phyloP scores from a whole-genome alignment of 2,113 vertebrate genomes.

The Furnarius figulus region DNA sequence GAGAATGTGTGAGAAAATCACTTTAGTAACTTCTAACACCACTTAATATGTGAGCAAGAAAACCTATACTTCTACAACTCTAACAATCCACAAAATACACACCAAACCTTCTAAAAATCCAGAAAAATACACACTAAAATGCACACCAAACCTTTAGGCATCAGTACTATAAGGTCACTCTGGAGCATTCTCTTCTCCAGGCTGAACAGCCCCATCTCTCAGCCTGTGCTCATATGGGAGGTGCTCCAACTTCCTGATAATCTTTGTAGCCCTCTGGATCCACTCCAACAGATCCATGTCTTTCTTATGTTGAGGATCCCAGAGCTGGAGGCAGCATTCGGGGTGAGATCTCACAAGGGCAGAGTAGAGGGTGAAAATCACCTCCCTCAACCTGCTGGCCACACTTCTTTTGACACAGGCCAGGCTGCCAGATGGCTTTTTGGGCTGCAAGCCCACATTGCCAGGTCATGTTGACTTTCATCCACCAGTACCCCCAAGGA shows the following conservation, averaged over 20 bases:
- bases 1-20: too few species aligned
- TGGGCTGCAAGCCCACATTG: neutral
- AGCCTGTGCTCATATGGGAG: neutral
- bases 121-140: too few species aligned
- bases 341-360: neutral
- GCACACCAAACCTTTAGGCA: too few species aligned
- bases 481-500: accelerated
- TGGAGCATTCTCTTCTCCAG: neutral
- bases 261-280: neutral
- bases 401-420: neutral
- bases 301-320: neutral
- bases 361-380: neutral
- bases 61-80: too few species aligned
- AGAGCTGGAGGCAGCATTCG: neutral
- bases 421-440: neutral
- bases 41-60: too few species aligned
- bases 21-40: too few species aligned
- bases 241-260: neutral
- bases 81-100: too few species aligned
- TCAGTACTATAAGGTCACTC: neutral
- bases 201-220: neutral
- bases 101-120: too few species aligned
- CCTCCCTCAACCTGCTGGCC: neutral
- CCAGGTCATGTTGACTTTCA: neutral
- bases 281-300: neutral